phyloP scores from a whole-genome alignment of 1,140 invertebrate species.

The Pseudobourletiella spinata region DNA sequence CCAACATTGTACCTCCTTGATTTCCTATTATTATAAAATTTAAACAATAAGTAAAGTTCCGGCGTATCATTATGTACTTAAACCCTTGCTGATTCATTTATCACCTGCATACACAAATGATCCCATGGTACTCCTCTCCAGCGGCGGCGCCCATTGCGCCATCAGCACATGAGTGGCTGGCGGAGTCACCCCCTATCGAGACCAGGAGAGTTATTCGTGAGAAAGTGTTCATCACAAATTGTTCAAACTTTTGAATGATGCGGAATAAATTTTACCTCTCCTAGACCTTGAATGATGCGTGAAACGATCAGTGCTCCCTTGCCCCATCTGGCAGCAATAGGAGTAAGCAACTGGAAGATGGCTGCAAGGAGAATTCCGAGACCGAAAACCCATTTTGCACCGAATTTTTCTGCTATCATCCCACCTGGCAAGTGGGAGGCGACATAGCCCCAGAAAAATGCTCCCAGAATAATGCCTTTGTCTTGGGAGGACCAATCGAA shows the following conservation, averaged over 20 bases:
- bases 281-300: constrained; percentile 78
- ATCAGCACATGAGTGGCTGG: constrained; percentile 36
- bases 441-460: constrained; percentile 67
- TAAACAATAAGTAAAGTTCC: background rate
- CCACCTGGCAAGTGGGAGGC: constrained; percentile 69
- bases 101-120: constrained; percentile 15
- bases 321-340: constrained; percentile 32
- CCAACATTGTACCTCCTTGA: constrained; percentile 68
- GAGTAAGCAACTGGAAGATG: constrained; percentile 46
- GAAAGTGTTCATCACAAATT: too few relatives aligned
- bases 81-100: background rate
- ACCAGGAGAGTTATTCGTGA: too few relatives aligned
- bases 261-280: constrained; percentile 62
- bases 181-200: constrained; percentile 36
- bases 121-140: constrained; percentile 36
- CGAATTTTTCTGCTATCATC: constrained; percentile 70
- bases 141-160: constrained; percentile 38
- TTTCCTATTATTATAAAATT: constrained; percentile 34
- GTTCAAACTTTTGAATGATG: too few relatives aligned
- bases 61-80: background rate
- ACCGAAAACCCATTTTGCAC: constrained; percentile 73
- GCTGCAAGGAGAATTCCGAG: constrained; percentile 78
- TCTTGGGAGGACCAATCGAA: constrained; percentile 56
- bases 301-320: constrained; percentile 50
- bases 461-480: constrained; percentile 56